Percentiles rank a stretch among this genome's conserved stretches.
Conservation (phyloP, 2,797 vertebrate genomes). For the Arremon brunneinucha region DNA sequence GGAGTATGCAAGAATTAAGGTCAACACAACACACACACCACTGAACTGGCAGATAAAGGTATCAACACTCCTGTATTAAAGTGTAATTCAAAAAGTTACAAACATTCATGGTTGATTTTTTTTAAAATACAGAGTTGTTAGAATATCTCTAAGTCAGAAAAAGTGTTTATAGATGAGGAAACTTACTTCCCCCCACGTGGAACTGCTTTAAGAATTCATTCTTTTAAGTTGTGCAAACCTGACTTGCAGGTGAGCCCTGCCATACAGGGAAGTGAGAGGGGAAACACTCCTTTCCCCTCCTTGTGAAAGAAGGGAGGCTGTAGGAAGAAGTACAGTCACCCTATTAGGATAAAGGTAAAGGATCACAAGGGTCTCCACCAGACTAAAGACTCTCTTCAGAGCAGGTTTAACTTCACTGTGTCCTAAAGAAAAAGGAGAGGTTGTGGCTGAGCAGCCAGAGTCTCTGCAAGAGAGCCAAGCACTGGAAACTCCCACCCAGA, state of each 20-base stretch:
- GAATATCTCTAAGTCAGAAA: not conserved
- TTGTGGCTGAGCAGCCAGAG: not conserved
- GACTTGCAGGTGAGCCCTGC: not conserved
- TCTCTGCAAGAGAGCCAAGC: not conserved
- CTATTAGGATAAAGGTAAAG: not conserved
- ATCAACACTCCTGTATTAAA: constrained; percentile 72
- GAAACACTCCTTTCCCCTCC: not conserved
- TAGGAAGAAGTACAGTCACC: not conserved
- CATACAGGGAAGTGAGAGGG: not conserved
- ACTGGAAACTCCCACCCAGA: not conserved
- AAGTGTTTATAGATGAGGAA: not conserved
- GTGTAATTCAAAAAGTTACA: constrained; percentile 67
- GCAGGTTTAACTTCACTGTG: not conserved
- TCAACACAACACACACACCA: not conserved
- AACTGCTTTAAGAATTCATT: not conserved
- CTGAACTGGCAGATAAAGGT: constrained; percentile 9
- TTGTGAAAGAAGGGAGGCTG: not conserved
- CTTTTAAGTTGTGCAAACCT: not conserved
- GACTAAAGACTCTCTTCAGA: not conserved
- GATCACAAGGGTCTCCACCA: not conserved
- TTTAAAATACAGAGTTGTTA: constrained; percentile 15
- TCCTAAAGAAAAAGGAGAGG: not conserved
- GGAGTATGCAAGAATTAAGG: not conserved
- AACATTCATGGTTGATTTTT: constrained; percentile 33
- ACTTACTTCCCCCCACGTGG: not conserved